Evolutionary conservation across 2,888 invertebrate species (phyloP), one percentile per base, ranked within the genome.

Genomic region (Aporophyla lueneburgensis): DNA sequence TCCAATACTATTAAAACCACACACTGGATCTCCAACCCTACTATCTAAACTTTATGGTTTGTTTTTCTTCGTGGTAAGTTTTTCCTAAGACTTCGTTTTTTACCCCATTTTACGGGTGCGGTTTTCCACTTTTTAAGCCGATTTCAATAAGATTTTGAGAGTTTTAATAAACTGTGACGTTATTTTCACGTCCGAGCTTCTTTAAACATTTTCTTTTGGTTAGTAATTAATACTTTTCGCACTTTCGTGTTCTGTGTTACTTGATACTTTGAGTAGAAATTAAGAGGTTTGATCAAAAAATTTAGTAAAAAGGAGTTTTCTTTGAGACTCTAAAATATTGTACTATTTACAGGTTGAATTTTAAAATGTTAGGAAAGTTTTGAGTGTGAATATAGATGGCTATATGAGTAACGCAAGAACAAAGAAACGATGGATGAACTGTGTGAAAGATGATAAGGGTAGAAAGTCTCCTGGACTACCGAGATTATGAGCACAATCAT

Each of bases 111-210:
- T 73, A 87, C 81, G 74, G 78, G 56, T 78, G 87, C 78, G 88
- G 88, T 86, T 89, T 85, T 87, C 80, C 43, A 80, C 79, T 85
- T 87, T 87, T 88, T 84, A 89, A 91, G 87, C 80, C 81, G 87
- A 88, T 91, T 90, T 83, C 89, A 87, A 88, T 91, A 90, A 90
- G 89, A 82, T 91, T 88, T 78, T 61, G 68, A 79, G 90, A 89
- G 89, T 91, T 91, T 89, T 89, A 90, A 91, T 89, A 89, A 89
- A 89, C 84, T 84, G 74, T 76, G 78, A 76, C 54, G 71, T 72
- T 51, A 65, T 79, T 71, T 85, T 84, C 71, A 74, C 54, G 75
- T 71, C 78, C 87, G 53, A 84, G 59, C 63, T 77, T 80, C 78
- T 85, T 84, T 73, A 77, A 68, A 78, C 74, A 76, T 78, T 73